Base-by-base conservation (phyloP, 1,140 invertebrate genomes). In the Aporrectodea caliginosa region DNA sequence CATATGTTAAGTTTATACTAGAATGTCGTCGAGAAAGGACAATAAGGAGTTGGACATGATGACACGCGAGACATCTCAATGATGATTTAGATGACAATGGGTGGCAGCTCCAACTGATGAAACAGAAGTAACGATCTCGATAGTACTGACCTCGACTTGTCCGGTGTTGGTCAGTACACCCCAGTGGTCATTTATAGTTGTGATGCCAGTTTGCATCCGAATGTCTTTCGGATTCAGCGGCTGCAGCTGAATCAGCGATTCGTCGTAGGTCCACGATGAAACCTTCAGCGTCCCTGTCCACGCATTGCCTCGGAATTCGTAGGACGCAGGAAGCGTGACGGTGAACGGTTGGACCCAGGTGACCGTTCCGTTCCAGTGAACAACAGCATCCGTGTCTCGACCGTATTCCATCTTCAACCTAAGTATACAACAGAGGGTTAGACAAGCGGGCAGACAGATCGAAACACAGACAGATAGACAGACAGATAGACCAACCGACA, bases 241-340 rank as follows among this genome's bases (percentile, higher is more conserved):
- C 27, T 72, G 70, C n/a, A 72, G 70, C 12, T 27, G 2, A 27
- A 72, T 27, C 6, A 31, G 31, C 2, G n/a, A 29, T 31, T 29
- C n/a, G 70, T 72, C 31, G 73, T 75, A 75, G 16, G 33, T 35
- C 73, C 73, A 75, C 73, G 73, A 75, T 12, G 22, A 12, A 2
- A 75, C 16, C 29, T 31, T 75, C 29, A 75, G 33, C 12, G 16
- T 22, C 16, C 73, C 22, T 14, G 31, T 31, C 73, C 73, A 75
- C 30, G 73, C 30, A 27, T 75, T 75, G 16, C 30, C 30, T 12
- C 34, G 30, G 73, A 75, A 75, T 35, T 75, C 30, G 34, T 75
- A 35, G 22, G 16, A 27, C 29, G 14, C 6, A 2, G 73, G 29
- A 31, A 75, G 2, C 30, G 73, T 33, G 2, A 33, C 29, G 34